These are phyloP conservation scores for Eublepharis macularius DNA, from an alignment of 2,113 vertebrate species.

Conservation along the genomic window DNA sequence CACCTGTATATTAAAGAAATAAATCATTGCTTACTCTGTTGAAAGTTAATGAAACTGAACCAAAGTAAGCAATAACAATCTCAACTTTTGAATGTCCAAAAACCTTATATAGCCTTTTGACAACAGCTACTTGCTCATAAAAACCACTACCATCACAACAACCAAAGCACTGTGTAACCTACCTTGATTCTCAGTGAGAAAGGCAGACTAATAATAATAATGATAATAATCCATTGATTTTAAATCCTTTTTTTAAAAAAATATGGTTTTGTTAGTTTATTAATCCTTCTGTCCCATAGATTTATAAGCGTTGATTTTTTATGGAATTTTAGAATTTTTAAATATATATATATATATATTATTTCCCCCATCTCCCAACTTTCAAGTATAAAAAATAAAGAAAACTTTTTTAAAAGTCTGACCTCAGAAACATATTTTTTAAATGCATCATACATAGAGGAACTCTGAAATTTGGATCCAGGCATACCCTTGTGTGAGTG, in stretches of 20 bases:
- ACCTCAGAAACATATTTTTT: background rate
- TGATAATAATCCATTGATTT: background rate
- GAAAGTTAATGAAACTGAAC: background rate
- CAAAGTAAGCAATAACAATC: background rate
- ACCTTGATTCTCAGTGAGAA: no score
- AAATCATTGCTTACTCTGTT: background rate
- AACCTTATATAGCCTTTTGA: background rate
- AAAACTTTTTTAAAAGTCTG: background rate
- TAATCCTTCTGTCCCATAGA: background rate
- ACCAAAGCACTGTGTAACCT: background rate
- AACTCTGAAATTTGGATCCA: background rate
- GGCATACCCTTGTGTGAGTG: no score
- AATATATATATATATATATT: background rate
- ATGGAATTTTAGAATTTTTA: background rate
- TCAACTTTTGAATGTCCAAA: constrained; percentile 6
- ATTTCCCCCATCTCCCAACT: background rate
- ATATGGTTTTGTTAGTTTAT: background rate
- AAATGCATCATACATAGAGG: background rate
- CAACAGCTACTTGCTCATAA: background rate
- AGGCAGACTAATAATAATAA: no score
- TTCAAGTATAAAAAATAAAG: background rate
- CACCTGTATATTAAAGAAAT: background rate
- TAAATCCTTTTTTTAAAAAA: background rate
- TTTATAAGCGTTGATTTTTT: background rate
- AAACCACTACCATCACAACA: accelerated